These are phyloP conservation scores for Zosterops hypoxanthus DNA, from an alignment of 2,113 vertebrate species.

Conservation along the genomic window DNA sequence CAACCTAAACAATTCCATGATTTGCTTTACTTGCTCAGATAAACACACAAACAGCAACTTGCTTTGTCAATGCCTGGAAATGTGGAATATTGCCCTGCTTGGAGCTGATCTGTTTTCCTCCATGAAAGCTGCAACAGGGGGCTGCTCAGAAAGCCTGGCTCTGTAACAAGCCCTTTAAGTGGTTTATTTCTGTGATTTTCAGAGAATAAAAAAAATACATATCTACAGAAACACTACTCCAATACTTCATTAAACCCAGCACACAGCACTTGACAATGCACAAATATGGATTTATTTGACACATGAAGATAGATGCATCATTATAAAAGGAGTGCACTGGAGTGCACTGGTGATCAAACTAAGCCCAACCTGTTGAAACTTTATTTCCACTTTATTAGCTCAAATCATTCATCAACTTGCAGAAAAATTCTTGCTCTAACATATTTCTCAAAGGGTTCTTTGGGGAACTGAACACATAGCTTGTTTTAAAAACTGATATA, in stretches of 20 bases:
- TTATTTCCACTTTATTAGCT: constrained; percentile 59
- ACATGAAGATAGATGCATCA: neutral
- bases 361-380: constrained; percentile 59
- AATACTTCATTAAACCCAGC: constrained; percentile 12
- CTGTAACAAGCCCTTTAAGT: neutral
- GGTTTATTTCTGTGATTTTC: neutral
- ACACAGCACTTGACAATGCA: neutral
- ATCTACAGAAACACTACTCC: neutral
- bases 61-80: neutral
- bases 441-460: constrained; percentile 45
- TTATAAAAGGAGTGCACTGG: neutral
- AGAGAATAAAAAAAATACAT: neutral
- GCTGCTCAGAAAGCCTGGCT: neutral
- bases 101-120: neutral
- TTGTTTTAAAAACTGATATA: constrained; percentile 59
- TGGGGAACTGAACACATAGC: constrained; percentile 37
- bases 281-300: constrained; percentile 7
- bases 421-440: constrained; percentile 36
- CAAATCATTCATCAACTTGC: constrained; percentile 45
- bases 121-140: neutral
- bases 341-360: constrained; percentile 39
- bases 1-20: neutral
- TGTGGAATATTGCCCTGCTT: neutral
- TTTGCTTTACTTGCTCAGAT: neutral
- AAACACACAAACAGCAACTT: neutral